Base-by-base conservation (phyloP, 2,113 vertebrate genomes). In the Oreochromis tanganicae region DNA sequence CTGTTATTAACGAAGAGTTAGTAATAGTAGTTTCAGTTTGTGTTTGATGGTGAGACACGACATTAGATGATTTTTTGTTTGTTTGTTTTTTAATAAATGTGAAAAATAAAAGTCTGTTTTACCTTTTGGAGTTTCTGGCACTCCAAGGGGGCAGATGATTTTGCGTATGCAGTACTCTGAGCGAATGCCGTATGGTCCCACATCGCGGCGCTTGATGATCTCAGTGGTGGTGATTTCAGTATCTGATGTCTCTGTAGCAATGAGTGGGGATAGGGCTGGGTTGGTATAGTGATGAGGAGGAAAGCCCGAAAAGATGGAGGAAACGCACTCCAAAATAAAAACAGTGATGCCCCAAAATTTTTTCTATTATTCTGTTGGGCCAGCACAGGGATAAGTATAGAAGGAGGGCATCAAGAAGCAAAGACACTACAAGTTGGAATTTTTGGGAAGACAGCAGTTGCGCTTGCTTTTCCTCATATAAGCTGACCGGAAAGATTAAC, bases 141-240 rank as follows among this genome's bases (percentile, higher is more conserved):
- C 97, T 86, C 98, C 99, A n/a, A 99, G 97, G 48, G 99, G 99
- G 88, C 99, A 99, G 94, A 99, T 99, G 57, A 99, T 99, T 96
- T 99, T 99, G 80, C 99, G 97, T 91, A 99, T 98, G 92, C 99
- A 99, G 91, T 99, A 99, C 91, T 99, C 99, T 7, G 99, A 99
- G 29, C 98, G 98, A 93, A 99, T 98, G 80, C 98, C 98, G 2
- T 99, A 99, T 0, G 98, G 98, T 61, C 98, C 98, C 85, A 99
- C 98, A 80, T 99, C 99, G 82, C 98, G 96, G 11, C 99, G 95
- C 89, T 99, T 99, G 94, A 99, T 99, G 93, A 99, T 99, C 97
- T 99, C 99, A 3, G 98, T 99, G 79, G 99, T 99, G 85, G 97
- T 99, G 94, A 99, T 99, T 95, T 99, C 98, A 9, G 97, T 99